These are phyloP conservation scores for Protophormia terraenovae DNA, from an alignment of 2,888 invertebrate genomes.

Conservation along the genomic window DNA sequence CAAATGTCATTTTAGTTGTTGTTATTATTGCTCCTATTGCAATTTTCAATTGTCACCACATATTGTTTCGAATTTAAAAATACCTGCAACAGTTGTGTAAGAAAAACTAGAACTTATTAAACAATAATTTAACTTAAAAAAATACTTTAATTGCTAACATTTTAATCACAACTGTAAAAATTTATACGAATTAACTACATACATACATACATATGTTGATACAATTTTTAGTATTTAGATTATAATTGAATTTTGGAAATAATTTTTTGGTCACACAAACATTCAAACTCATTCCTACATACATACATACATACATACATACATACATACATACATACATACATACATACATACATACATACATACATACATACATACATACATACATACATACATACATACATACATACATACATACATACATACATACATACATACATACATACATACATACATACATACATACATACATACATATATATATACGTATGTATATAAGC, in stretches of 20 bases:
- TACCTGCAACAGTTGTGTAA: neutral
- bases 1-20: conserved; percentile 37
- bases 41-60: conserved; percentile 58
- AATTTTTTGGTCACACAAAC: neutral
- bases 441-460: no score
- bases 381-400: no score
- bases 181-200: neutral
- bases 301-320: no score
- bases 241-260: conserved; percentile 48
- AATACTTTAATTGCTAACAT: no score
- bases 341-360: no score
- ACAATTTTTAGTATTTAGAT: conserved; percentile 17
- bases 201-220: neutral
- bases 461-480: no score
- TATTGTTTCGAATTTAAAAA: neutral
- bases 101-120: neutral
- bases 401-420: no score
- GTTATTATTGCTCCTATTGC: conserved; percentile 12
- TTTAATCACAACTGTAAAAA: neutral
- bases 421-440: no score
- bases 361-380: no score
- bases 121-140: no score
- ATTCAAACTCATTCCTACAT: neutral
- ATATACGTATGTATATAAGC: neutral
- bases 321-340: no score